phyloP scores from a whole-genome alignment of 2,797 vertebrate genomes.

The Mico argentatus region DNA sequence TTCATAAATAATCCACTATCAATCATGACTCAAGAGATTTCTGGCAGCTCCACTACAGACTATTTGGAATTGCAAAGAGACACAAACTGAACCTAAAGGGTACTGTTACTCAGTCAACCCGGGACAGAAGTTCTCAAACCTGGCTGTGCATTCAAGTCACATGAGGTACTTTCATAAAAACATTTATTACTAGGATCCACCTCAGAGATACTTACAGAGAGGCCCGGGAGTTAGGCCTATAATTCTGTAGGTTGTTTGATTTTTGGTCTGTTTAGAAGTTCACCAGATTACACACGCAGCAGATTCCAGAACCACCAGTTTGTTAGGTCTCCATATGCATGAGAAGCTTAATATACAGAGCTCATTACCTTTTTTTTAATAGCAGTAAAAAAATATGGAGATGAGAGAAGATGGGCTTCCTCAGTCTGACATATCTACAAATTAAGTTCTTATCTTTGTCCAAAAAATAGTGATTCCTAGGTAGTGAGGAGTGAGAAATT shows the following conservation, averaged over 20 bases:
- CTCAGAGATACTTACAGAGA: neutral
- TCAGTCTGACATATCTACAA: neutral
- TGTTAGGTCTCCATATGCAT: neutral
- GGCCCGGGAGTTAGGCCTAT: neutral
- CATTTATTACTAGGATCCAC: neutral
- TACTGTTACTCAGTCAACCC: neutral
- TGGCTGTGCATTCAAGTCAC: neutral
- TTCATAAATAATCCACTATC: conserved; percentile 13
- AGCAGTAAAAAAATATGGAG: neutral
- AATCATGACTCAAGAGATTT: neutral
- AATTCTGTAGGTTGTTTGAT: neutral
- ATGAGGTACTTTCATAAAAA: neutral
- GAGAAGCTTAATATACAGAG: neutral
- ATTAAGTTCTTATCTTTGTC: neutral
- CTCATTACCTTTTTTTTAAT: neutral
- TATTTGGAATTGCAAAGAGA: conserved; percentile 32
- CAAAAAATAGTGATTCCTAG: neutral
- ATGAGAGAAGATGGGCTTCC: neutral
- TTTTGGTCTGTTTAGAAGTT: neutral
- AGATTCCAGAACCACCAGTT: neutral
- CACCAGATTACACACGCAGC: neutral
- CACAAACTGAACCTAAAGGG: neutral
- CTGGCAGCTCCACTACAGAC: neutral
- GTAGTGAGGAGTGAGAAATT: neutral
- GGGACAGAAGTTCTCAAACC: neutral